Percentiles rank a stretch among this genome's conserved stretches.
Conservation (phyloP, 2,113 vertebrate species). For the Heloderma charlesbogerti region DNA sequence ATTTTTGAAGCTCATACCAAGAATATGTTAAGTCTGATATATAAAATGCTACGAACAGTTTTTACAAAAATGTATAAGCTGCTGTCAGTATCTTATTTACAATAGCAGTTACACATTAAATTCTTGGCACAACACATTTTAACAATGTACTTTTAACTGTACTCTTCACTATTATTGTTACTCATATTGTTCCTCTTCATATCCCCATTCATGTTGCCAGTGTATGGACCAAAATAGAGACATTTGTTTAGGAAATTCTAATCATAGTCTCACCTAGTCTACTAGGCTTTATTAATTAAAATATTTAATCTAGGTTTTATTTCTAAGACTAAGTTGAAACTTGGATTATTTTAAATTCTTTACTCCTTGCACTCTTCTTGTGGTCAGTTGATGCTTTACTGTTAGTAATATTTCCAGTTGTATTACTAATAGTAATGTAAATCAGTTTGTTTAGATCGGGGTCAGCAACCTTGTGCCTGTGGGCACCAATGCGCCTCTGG, state of each 20-base stretch:
- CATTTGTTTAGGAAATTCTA: neutral
- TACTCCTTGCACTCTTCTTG: neutral
- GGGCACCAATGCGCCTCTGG: too few species aligned
- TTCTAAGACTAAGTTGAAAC: neutral
- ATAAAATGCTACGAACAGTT: neutral
- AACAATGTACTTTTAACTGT: neutral
- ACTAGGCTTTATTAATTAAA: neutral
- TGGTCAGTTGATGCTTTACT: neutral
- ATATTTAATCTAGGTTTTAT: neutral
- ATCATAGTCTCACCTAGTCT: neutral
- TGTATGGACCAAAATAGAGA: neutral
- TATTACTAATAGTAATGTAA: neutral
- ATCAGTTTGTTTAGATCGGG: neutral
- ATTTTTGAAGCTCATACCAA: neutral
- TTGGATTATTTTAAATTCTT: neutral
- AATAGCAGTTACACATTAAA: neutral
- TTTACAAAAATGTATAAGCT: neutral
- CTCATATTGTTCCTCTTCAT: neutral
- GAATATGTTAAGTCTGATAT: neutral
- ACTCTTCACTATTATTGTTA: neutral
- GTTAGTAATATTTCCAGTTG: neutral
- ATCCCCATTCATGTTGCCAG: neutral
- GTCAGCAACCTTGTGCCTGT: too few species aligned
- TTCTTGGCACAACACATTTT: neutral
- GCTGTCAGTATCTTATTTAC: neutral